Base-by-base conservation (phyloP, 2,888 invertebrate genomes). In the Dryadula phaetusa region DNA sequence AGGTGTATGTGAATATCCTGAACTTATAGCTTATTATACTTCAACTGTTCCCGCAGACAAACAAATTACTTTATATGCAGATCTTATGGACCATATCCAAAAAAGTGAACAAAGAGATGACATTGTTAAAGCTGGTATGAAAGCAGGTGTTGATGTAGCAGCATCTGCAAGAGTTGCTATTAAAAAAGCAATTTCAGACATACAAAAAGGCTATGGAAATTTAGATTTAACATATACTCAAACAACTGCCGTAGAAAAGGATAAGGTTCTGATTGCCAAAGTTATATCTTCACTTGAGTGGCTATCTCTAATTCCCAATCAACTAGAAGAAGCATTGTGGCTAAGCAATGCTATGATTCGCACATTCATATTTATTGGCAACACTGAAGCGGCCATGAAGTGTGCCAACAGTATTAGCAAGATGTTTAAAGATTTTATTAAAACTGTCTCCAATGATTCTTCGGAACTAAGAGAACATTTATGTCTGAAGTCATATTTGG, bases 341-440 rank as follows among this genome's bases (percentile, higher is more conserved):
- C 96, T 98, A 81, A 95, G 97, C n/a, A 98, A 98, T 93, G 95
- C 97, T 16, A 94, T 99, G 82, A 96, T 98, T 78, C 95, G 98
- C 69, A 95, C 94, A 66, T 98, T 98, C 83, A 92, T 99, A 70
- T 96, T 95, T 1, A 94, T 96, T 76, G 95, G 95, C 32, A 98
- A 98, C 84, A 90, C 97, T 61, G 96, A 96, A 80, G 97, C 97
- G 67, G 97, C 98, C 22, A 94, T 96, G 56, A 92, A 95, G 70
- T 95, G 97, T 62, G 95, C 97, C 75, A 75, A 74, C 16, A 87
- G 77, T 75, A 70, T 92, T 2, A 83, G 83, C 58, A 78, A 85
- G 71, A 81, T 92, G 84, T 92, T 88, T 69, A 86, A 91, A 25
- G 82, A 87, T 14, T 86, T 86, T 74, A 58, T 86, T 1, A 85